Conservation (phyloP, 53 echinoderm and acorn worm species). For the Echinometra lucunter region DNA sequence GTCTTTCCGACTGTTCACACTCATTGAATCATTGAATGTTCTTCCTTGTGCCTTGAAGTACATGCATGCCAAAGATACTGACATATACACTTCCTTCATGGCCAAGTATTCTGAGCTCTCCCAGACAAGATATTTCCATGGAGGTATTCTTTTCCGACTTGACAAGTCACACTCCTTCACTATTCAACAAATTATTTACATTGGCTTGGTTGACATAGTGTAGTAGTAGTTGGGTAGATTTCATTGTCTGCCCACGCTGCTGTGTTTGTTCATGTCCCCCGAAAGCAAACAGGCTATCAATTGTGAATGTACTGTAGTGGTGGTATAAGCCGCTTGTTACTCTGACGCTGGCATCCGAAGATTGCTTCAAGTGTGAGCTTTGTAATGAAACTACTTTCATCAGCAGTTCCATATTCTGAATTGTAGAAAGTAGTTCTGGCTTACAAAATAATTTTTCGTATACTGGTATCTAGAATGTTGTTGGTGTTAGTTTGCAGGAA, state of each 20-base stretch:
- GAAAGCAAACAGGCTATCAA: not conserved
- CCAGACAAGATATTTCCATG: not conserved
- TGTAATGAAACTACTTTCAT: not conserved
- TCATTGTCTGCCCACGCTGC: slow-evolving; percentile 13
- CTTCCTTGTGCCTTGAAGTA: not conserved
- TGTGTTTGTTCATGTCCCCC: slow-evolving; percentile 7
- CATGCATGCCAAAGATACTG: not conserved
- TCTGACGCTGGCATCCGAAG: not conserved
- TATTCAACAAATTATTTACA: slow-evolving; percentile 1
- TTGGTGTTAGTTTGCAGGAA: too few species aligned
- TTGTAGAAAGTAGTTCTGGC: not conserved
- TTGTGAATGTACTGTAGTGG: slow-evolving; percentile 19
- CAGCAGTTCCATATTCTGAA: not conserved
- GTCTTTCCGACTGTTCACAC: not conserved
- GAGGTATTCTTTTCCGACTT: not conserved
- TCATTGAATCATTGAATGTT: not conserved
- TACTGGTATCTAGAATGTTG: too few species aligned
- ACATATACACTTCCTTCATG: not conserved
- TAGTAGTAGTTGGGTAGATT: not conserved
- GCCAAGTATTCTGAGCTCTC: not conserved
- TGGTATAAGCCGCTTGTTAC: not conserved
- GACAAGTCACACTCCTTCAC: slow-evolving; percentile 1
- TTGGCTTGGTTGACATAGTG: not conserved
- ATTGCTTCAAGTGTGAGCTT: not conserved
- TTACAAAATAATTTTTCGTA: too few species aligned